These are phyloP conservation scores for Dasypus novemcinctus DNA, from an alignment of 2,113 vertebrate genomes.

Conservation along the genomic window DNA sequence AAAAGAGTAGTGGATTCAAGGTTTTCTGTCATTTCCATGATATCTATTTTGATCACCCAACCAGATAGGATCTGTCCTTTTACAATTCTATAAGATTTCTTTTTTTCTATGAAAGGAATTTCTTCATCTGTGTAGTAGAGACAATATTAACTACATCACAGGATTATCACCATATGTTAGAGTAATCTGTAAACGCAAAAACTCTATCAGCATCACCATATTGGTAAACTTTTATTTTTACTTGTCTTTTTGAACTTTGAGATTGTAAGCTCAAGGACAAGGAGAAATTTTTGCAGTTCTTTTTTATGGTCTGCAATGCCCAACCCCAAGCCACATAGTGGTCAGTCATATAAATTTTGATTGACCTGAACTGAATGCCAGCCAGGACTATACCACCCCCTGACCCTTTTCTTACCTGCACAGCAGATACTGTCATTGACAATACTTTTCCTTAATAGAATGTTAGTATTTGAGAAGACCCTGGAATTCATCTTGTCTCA, in stretches of 20 bases:
- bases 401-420: background rate
- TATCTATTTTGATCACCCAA: background rate
- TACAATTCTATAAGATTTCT: background rate
- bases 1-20: background rate
- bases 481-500: background rate
- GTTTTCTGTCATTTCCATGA: conserved; percentile 16
- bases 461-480: background rate
- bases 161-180: background rate
- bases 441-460: background rate
- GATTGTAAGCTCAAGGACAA: background rate
- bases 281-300: background rate
- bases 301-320: background rate
- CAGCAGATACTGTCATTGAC: background rate
- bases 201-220: background rate
- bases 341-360: background rate
- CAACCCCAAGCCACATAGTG: background rate
- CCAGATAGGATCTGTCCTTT: background rate
- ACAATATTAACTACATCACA: background rate
- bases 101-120: background rate
- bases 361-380: background rate
- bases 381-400: background rate
- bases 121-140: background rate
- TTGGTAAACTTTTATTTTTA: background rate
- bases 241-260: background rate
- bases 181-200: background rate